Conservation (phyloP, 2,888 invertebrate species). For the Frankliniella intonsa region DNA sequence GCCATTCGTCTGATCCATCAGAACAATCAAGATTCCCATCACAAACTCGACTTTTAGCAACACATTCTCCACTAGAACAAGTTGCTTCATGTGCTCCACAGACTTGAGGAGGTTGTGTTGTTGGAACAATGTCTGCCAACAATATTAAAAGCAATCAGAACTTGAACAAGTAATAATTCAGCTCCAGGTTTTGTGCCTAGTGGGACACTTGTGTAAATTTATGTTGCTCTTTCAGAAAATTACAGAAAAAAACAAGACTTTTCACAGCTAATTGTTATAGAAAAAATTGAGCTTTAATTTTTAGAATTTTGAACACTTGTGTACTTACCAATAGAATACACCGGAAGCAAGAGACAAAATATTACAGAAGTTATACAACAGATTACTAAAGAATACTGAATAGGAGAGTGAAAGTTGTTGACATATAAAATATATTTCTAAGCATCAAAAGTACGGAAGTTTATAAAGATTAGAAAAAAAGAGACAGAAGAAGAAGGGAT, state of each 20-base stretch:
- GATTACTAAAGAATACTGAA: neutral
- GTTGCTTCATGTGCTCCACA: slow-evolving; percentile 71
- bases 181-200: no score
- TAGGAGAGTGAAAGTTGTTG: neutral
- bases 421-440: neutral
- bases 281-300: neutral
- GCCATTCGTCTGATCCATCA: slow-evolving; percentile 85
- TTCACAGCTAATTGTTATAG: neutral
- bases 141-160: neutral
- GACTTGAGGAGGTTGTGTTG: slow-evolving; percentile 52
- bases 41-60: slow-evolving; percentile 72
- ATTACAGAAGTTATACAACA: neutral
- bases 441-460: neutral
- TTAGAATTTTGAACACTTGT: neutral
- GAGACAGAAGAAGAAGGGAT: neutral
- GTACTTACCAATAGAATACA: neutral
- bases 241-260: no score
- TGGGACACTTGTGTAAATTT: no score
- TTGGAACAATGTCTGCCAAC: slow-evolving; percentile 45
- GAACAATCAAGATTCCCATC: slow-evolving; percentile 71
- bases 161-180: no score
- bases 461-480: neutral
- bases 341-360: slow-evolving; percentile 13
- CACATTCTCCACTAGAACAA: slow-evolving; percentile 87
- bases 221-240: no score